phyloP scores from a whole-genome alignment of 53 echinoderm and acorn worm genomes.

The Holothuria scabra region DNA sequence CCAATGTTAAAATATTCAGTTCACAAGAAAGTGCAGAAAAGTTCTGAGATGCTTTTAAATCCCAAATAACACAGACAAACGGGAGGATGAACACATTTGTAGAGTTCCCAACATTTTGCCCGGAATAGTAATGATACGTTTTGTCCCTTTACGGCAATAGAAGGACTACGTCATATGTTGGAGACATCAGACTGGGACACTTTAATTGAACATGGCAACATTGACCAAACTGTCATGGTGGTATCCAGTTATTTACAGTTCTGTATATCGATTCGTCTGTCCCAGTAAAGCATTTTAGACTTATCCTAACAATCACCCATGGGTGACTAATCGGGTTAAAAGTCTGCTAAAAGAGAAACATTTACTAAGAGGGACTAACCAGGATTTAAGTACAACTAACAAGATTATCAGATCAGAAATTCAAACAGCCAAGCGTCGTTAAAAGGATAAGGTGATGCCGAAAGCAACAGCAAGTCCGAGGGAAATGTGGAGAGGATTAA shows the following conservation, averaged over 20 bases:
- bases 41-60: too few species aligned
- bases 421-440: neutral
- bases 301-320: slow-evolving; percentile 59
- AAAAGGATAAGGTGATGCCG: slow-evolving; percentile 19
- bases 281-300: slow-evolving; percentile 37
- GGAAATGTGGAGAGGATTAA: slow-evolving; percentile 30
- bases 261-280: slow-evolving; percentile 41
- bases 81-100: too few species aligned
- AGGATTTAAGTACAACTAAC: neutral
- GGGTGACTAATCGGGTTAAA: slow-evolving; percentile 42
- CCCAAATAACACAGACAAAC: too few species aligned
- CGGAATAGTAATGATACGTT: too few species aligned
- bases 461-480: slow-evolving; percentile 19
- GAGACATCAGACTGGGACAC: slow-evolving; percentile 39
- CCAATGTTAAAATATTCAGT: too few species aligned
- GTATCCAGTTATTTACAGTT: slow-evolving; percentile 4
- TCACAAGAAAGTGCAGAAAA: too few species aligned
- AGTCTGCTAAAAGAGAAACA: slow-evolving; percentile 51
- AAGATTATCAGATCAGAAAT: slow-evolving; percentile 13
- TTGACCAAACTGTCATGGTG: neutral
- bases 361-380: neutral
- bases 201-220: neutral
- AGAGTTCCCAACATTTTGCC: too few species aligned
- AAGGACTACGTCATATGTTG: slow-evolving; percentile 5
- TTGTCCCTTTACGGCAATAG: neutral